A percentile compares a stretch with the other conserved stretches of the same genome.
Conservation (phyloP, 2,113 vertebrate genomes). For the Poicephalus meyeri region DNA sequence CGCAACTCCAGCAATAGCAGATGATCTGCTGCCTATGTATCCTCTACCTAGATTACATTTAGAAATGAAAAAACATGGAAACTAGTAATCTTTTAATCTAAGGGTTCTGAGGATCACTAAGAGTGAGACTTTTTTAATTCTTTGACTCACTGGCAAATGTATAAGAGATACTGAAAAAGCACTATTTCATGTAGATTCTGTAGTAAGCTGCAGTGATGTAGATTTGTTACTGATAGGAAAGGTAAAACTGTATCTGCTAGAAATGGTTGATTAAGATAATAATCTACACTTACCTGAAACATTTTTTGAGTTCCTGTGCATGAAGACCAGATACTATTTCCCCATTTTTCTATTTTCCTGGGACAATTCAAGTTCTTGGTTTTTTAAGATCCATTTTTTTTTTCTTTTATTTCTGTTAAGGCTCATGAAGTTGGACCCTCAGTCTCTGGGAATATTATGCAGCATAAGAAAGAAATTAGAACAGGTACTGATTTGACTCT, state of each 20-base stretch:
- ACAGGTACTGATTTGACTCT: neutral
- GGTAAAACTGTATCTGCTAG: neutral
- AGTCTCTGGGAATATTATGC: neutral
- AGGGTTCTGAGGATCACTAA: neutral
- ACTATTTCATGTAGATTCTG: neutral
- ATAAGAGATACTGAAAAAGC: neutral
- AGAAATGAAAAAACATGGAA: neutral
- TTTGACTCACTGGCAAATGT: neutral
- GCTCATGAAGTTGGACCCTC: neutral
- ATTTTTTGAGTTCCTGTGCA: neutral
- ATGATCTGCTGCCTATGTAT: neutral
- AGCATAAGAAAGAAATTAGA: neutral
- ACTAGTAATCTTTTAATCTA: neutral
- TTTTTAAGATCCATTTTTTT: neutral
- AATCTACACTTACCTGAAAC: neutral
- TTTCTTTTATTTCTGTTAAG: neutral
- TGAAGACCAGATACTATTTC: neutral
- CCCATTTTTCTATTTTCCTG: neutral
- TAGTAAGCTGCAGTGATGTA: neutral
- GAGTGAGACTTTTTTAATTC: neutral
- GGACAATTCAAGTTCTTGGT: neutral
- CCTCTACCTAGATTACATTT: neutral
- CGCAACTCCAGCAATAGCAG: neutral
- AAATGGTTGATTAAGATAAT: neutral
- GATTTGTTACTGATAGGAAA: neutral